phyloP scores from a whole-genome alignment of 2,113 vertebrate species.

The Eurystomus gularis region DNA sequence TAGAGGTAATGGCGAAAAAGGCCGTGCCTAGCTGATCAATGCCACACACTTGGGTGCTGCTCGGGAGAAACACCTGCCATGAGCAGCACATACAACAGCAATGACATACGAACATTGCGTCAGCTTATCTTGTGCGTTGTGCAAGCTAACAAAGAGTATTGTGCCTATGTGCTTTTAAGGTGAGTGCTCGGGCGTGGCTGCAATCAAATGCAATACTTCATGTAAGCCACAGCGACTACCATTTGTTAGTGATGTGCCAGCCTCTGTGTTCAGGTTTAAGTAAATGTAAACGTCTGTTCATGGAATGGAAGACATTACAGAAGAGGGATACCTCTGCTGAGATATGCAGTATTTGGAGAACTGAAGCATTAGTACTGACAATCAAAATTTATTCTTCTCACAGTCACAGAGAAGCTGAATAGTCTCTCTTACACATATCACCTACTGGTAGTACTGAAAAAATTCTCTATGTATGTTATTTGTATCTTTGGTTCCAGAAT shows the following conservation, averaged over 20 bases:
- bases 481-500: neutral
- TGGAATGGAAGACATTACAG: neutral
- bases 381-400: neutral
- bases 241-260: neutral
- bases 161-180: constrained; percentile 19
- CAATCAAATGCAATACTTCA: neutral
- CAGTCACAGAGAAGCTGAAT: neutral
- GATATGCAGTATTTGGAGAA: neutral
- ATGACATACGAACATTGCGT: neutral
- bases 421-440: neutral
- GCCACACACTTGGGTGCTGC: neutral
- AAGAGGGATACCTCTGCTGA: neutral
- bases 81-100: neutral
- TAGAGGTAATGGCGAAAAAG: neutral
- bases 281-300: neutral
- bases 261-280: neutral
- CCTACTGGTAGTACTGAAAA: neutral
- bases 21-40: neutral
- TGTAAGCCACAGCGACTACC: neutral
- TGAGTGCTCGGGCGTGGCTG: constrained; percentile 31
- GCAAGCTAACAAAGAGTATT: constrained; percentile 9
- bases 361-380: neutral
- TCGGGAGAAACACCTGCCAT: neutral
- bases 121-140: constrained; percentile 9
- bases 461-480: neutral